Evolutionary conservation across 2,888 invertebrate genomes (phyloP), one percentile per base, ranked within the genome.

Genomic region (Melangyna quadrimaculata): DNA sequence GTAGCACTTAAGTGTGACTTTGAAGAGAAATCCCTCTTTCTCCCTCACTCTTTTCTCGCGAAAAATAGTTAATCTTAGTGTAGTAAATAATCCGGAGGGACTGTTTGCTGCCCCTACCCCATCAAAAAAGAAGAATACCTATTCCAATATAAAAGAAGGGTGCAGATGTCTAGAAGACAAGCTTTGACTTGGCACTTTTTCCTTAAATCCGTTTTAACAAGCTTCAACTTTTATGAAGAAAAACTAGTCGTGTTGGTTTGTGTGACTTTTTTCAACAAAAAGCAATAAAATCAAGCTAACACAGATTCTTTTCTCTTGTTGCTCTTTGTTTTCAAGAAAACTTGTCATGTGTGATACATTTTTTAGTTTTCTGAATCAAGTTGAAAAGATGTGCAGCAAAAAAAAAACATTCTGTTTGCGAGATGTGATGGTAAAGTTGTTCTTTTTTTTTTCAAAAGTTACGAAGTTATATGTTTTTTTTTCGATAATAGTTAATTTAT

Each of bases 1-100:
- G 69, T 70, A 65, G 73, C 80, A 81, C 81, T 86, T 80, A 86
- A 81, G 73, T 86, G 57, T 73, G 81, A 78, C 81, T 80, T 86
- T 81, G 73, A 77, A 81, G 32, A 48, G 51, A 81, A 70, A 73
- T 75, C 53, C 69, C 72, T 57, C 61, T 37, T 40, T 17, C 9
- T 27, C 19, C 14, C 22, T 27, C 17, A 8, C 6, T 55, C 14
- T 57, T 57, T 19, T 40, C 43, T 40, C 9, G 72, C 45, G 37
- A n/a, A 57, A 57, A 80, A 80, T 70, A 77, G 80, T 77, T 84
- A 75, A 79, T 84, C 72, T 65, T 53, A 27, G 55, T 67, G 81
- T 70, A 80, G 40, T 75, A 80, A 75, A 84, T 80, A 84, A 80
- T 80, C 80, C 57, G 19, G 12, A 80, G 61, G 75, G 69, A 79